Evolutionary conservation across 2,888 invertebrate genomes (phyloP).

Genomic region (Meganola albula): DNA sequence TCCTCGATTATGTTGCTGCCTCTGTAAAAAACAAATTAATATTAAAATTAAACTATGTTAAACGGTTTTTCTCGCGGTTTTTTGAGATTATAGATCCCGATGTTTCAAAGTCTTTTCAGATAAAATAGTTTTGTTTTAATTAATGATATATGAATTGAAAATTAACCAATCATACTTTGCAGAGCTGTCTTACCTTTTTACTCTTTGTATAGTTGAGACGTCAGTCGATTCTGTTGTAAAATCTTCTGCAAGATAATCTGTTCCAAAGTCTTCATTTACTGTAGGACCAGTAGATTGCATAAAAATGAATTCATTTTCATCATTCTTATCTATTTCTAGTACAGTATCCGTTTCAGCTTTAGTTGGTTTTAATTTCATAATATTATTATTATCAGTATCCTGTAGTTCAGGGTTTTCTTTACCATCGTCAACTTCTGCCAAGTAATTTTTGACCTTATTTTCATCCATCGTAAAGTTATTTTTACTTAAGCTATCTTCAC

Average conservation of each 20-base stretch:
- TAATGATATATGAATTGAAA: too few relatives aligned
- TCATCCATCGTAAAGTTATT: too few relatives aligned
- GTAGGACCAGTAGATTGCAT: slow-evolving; percentile 14
- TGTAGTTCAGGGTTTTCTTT: background rate
- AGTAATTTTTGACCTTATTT: background rate
- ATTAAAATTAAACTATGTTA: background rate
- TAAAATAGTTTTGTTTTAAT: too few relatives aligned
- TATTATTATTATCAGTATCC: background rate
- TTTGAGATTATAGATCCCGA: too few relatives aligned
- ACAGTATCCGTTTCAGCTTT: slow-evolving; percentile 5
- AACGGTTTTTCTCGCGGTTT: too few relatives aligned
- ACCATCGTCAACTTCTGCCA: background rate
- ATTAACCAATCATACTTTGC: too few relatives aligned
- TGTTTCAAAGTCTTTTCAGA: too few relatives aligned
- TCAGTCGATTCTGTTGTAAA: slow-evolving; percentile 13
- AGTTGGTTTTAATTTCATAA: slow-evolving; percentile 1
- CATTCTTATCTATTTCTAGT: slow-evolving; percentile 2
- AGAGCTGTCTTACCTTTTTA: slow-evolving; percentile 30
- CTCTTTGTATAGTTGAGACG: slow-evolving; percentile 5
- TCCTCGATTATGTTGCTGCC: slow-evolving; percentile 56
- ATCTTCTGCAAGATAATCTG: slow-evolving; percentile 6
- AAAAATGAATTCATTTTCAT: slow-evolving; percentile 33
- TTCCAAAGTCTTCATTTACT: slow-evolving; percentile 1
- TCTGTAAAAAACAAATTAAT: slow-evolving; percentile 30
- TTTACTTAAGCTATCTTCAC: too few relatives aligned